Evolutionary conservation across 2,113 vertebrate species (phyloP), one percentile per base, ranked within the genome.

Genomic region (Fulmarus glacialis): DNA sequence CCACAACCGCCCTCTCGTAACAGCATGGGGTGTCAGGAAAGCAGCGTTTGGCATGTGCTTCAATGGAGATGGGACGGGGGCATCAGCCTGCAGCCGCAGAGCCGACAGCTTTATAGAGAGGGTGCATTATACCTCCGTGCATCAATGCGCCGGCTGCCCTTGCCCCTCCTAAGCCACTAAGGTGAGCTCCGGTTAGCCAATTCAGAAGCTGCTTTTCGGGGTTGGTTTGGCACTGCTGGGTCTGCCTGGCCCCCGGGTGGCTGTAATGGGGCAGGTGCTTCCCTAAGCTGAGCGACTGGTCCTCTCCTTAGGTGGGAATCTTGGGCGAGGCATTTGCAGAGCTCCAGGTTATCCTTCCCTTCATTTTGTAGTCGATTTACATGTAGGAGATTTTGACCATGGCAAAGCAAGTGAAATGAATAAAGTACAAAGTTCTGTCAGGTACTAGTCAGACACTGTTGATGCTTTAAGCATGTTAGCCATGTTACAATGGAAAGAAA

Each of bases 401-500:
- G 99, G 99, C 97, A 98, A 98, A 99, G 99, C 99, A 99, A 98
- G 99, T 99, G 99, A 99, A 99, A 99, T 99, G 99, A 99, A 98
- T 99, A 99, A 97, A 99, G 98, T 98, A 99, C 99, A 99, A 98
- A 98, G 99, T 99, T 98, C 98, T 97, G 99, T 99, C 99, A 99
- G 99, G 99, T 99, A 99, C 99, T 99, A 99, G 99, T 99, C 99
- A 99, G 98, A 99, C 98, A 98, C 98, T 98, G 99, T 98, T 97
- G 99, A 99, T 99, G 99, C 98, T 98, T 99, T 98, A 98, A 98
- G 98, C 98, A 98, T 99, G 99, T 99, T 98, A 99, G 99, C 98
- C 99, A 99, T 99, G 99, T 99, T 99, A 99, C 98, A 99, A 99
- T 99, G 99, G 98, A 99, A 97, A 99, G 99, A 99, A 98, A 99